Evolutionary conservation across 2,797 vertebrate genomes (phyloP).

Genomic region (Hirundo rustica): DNA sequence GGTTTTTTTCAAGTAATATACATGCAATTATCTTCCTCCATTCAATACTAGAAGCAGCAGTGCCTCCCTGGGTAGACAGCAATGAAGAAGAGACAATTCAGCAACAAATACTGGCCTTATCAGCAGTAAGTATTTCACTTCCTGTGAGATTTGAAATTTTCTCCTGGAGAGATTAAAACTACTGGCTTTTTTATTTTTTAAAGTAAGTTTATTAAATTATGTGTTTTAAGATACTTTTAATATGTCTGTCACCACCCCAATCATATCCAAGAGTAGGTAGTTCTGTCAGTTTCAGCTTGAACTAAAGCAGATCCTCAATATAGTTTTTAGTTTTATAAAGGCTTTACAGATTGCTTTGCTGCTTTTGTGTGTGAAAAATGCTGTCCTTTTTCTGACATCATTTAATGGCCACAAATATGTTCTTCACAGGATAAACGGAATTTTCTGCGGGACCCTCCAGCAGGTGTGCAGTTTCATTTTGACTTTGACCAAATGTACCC

Average conservation of each 20-base stretch:
- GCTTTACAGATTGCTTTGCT: not conserved
- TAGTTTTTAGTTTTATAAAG: not conserved
- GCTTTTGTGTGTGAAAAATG: not conserved
- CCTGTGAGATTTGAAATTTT: not conserved
- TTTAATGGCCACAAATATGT: not conserved
- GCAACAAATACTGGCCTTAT: conserved; percentile 94
- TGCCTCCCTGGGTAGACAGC: conserved; percentile 95
- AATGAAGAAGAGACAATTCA: conserved; percentile 97
- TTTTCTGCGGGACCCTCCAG: conserved; percentile 93
- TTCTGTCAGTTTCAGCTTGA: not conserved
- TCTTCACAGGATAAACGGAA: conserved; percentile 90
- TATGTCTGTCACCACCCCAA: not conserved
- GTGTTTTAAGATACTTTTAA: not conserved
- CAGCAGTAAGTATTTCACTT: conserved; percentile 83
- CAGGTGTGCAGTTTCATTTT: conserved; percentile 95
- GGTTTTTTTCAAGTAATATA: not conserved
- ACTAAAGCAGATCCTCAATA: not conserved
- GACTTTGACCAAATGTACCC: conserved; percentile 96
- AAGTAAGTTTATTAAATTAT: not conserved
- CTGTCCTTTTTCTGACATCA: not conserved
- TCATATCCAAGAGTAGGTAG: not conserved
- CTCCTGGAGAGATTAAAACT: not conserved
- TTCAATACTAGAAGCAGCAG: conserved; percentile 82
- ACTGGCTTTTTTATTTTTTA: not conserved
- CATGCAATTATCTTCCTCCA: not conserved